phyloP scores from a whole-genome alignment of 2,888 invertebrate genomes.

The Rhopalosiphum nymphaeae region DNA sequence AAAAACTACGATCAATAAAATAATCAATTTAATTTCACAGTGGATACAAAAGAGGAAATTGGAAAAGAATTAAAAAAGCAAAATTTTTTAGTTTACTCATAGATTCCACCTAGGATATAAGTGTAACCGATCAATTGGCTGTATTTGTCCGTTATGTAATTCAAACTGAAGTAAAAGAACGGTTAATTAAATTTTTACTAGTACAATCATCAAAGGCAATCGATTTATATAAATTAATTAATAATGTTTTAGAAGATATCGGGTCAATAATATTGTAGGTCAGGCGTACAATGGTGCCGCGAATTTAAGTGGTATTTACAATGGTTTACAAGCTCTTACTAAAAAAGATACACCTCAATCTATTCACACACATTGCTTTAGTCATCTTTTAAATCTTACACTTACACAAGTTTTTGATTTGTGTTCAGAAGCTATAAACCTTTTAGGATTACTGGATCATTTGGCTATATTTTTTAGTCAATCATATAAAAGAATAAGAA shows the following conservation, averaged over 20 bases:
- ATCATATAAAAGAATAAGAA: too few relatives aligned
- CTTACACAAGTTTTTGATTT: background rate
- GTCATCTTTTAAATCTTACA: conserved; percentile 11
- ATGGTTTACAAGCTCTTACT: conserved; percentile 5
- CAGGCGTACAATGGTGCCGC: background rate
- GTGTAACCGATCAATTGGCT: conserved; percentile 3
- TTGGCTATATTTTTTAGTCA: background rate
- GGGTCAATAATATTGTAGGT: conserved; percentile 23
- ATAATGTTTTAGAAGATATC: background rate
- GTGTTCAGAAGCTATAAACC: background rate
- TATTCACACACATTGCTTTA: background rate
- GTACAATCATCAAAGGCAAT: conserved; percentile 12
- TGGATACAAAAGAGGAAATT: background rate
- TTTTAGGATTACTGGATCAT: too few relatives aligned
- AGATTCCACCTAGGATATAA: too few relatives aligned
- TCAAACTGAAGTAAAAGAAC: background rate
- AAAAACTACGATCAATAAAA: too few relatives aligned
- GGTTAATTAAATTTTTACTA: background rate
- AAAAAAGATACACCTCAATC: conserved; percentile 12
- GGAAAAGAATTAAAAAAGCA: too few relatives aligned
- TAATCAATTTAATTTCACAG: too few relatives aligned
- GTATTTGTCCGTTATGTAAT: background rate
- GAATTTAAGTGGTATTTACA: conserved; percentile 8
- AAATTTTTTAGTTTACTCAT: too few relatives aligned
- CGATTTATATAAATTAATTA: background rate